phyloP scores from a whole-genome alignment of 2,113 vertebrate genomes.

The Pelvicachromis taeniatus region DNA sequence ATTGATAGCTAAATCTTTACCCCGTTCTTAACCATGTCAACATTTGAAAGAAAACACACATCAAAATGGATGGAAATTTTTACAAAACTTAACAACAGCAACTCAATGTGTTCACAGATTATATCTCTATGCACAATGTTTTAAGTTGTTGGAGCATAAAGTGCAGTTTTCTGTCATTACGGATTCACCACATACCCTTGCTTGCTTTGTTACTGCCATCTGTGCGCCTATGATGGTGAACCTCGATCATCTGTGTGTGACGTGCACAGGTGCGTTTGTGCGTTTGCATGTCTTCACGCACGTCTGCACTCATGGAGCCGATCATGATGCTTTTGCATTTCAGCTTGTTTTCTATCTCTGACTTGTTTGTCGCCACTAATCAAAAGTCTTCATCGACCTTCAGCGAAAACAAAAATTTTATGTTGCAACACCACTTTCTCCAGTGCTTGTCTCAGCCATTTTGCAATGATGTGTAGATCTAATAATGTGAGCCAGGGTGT shows the following conservation, averaged over 20 bases:
- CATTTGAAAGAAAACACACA: neutral
- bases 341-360: neutral
- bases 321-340: neutral
- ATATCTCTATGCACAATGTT: neutral
- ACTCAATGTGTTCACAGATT: neutral
- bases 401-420: neutral
- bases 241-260: neutral
- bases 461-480: conserved; percentile 19
- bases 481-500: conserved; percentile 20
- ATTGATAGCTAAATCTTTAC: neutral
- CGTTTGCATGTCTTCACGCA: neutral
- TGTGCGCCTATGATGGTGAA: neutral
- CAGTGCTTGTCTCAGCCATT: neutral
- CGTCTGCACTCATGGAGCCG: neutral
- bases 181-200: neutral
- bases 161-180: neutral
- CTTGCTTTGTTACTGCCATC: neutral
- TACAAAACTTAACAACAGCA: neutral
- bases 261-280: neutral
- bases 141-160: neutral
- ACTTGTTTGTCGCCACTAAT: neutral
- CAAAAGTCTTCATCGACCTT: neutral
- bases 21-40: neutral
- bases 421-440: neutral
- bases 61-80: neutral